Conservation (phyloP, 2,113 vertebrate species). For the Phaethornis superciliosus region DNA sequence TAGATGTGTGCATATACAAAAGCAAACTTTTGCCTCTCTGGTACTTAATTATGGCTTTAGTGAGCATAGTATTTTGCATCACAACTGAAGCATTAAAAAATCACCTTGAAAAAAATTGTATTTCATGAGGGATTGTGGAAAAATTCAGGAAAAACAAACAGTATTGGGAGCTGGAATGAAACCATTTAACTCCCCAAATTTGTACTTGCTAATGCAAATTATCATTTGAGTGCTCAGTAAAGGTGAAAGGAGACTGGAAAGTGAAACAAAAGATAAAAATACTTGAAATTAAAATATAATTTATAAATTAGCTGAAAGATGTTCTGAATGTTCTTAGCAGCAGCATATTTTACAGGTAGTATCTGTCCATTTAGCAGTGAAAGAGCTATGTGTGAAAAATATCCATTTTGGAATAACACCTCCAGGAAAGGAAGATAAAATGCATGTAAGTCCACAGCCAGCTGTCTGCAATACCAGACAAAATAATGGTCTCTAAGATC, state of each 20-base stretch:
- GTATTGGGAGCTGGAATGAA: accelerated
- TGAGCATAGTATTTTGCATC: not conserved
- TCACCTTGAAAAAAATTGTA: not conserved
- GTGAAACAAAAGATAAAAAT: not conserved
- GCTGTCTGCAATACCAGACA: not conserved
- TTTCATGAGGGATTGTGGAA: not conserved
- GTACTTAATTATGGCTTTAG: not conserved
- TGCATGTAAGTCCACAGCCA: not conserved
- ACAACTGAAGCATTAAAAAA: not conserved
- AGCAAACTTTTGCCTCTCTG: not conserved
- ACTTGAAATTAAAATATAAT: not conserved
- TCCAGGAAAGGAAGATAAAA: not conserved
- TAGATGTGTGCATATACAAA: not conserved
- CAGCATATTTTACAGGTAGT: not conserved
- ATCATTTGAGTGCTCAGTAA: not conserved
- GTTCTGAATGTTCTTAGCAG: not conserved
- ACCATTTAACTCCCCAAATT: not conserved
- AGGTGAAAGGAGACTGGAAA: not conserved
- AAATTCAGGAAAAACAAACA: not conserved
- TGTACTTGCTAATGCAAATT: not conserved
- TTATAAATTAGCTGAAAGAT: not conserved
- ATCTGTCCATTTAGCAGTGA: not conserved
- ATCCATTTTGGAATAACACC: not conserved
- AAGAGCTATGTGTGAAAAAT: not conserved
- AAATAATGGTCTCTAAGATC: not conserved